Evolutionary conservation across 2,888 invertebrate species (phyloP), one percentile per base, ranked within the genome.

Genomic region (Lutraria lutraria): DNA sequence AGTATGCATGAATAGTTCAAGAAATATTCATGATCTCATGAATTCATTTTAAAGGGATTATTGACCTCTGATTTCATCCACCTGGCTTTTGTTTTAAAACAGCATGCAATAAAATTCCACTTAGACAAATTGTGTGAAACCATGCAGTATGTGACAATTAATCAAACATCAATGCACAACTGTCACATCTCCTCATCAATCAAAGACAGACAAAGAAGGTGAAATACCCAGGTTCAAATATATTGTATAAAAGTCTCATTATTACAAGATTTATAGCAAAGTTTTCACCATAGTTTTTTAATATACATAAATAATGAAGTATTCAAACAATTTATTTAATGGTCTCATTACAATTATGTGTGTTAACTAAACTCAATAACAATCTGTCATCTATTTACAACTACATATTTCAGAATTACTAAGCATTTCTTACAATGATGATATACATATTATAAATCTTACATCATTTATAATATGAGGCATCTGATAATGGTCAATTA

Each of bases 301-400:
- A 12, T 21, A 25, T 25, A 68, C 25, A 25, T 68, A 68, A 25
- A 25, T n/a, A 68, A 68, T 25, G 25, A 25, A n/a, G 25, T 25
- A n/a, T n/a, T 68, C 25, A 3, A 68, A 3, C 63, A 68, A 68
- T 68, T 68, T 25, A 25, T 6, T 25, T 25, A 68, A 68, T 25
- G n/a, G 25, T 12, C 63, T 68, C n/a, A n/a, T 68, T 13, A 68
- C n/a, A 63, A 68, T 25, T n/a, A n/a, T 68, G 63, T 68, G 63
- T 10, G 63, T 68, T 25, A 68, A 25, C 25, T 25, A 25, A 68
- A 68, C 25, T 25, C 63, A 68, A n/a, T 68, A 68, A 68, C 25
- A 68, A n/a, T 68, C 25, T n/a, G n/a, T 68, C 63, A 68, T 68
- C n/a, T 68, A n/a, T 12, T n/a, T 68, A 68, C n/a, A n/a, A 68